Evolutionary conservation across 2,888 invertebrate genomes (phyloP), one percentile per base, ranked within the genome.

Genomic region (Zaprionus obscuricornis): DNA sequence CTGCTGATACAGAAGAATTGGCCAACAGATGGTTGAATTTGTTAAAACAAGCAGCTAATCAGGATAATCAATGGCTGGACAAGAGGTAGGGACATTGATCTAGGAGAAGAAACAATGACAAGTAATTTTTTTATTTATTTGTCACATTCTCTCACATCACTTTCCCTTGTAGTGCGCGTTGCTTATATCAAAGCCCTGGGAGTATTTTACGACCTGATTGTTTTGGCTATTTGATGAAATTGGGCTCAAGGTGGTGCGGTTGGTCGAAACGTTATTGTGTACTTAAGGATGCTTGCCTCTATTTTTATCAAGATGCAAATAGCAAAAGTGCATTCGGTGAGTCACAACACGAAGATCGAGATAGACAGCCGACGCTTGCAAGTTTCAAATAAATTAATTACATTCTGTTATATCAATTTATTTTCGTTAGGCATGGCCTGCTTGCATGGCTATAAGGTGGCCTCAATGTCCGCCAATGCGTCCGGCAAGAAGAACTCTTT

Each of bases 231-330:
- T 92, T 98, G 56, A 94, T 94, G 91, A 97, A 97, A 91, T 92
- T 97, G 67, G 95, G 95, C 43, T 95, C 94, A 58, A 94, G 95
- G 82, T 95, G 96, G 92, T 95, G 96, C 87, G 95, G 96, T 13
- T 98, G 98, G 97, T 95, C 95, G 62, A 94, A 96, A 85, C 93
- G 97, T 46, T 98, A 97, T 91, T 98, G 97, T 91, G 96, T 98
- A 24, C 92, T 98, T 36, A 98, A 98, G 90, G 97, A 98, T 89
- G 98, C 97, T 33, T 97, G 97, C 78, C 92, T 98, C 16, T 98
- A 97, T 91, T 97, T 98, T 91, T 98, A 97, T 91, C 95, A 94
- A 74, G 97, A 97, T 88, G 95, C 94, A 2, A 95, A 94, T 88
- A 95, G 97, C 81, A 95, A 95, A 88, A 94, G 93, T 88, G 97